These are phyloP conservation scores for Pipistrellus pipistrellus DNA, from an alignment of 2,797 vertebrate species.

Conservation along the genomic window DNA sequence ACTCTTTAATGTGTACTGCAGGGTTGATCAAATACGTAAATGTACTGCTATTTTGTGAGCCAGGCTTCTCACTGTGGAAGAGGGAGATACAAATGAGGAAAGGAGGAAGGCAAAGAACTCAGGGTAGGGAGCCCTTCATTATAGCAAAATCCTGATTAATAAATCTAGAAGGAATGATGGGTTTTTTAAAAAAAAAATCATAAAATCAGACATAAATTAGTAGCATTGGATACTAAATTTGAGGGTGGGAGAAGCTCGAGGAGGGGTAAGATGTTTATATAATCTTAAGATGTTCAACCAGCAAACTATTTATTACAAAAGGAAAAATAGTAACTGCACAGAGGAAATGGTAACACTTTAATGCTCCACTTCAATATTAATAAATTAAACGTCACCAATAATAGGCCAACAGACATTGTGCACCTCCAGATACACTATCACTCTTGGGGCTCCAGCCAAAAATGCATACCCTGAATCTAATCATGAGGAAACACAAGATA, in stretches of 20 bases:
- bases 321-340: conserved; percentile 37
- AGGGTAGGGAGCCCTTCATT: background rate
- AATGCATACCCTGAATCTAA: background rate
- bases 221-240: conserved; percentile 5
- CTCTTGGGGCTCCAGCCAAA: background rate
- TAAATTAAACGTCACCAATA: background rate
- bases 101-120: background rate
- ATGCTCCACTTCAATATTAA: background rate
- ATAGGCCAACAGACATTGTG: background rate
- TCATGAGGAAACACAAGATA: background rate
- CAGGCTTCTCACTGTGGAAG: conserved; percentile 7
- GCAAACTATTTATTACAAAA: conserved; percentile 40
- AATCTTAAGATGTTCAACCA: background rate
- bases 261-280: background rate
- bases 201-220: conserved; percentile 46
- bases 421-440: background rate
- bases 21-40: background rate
- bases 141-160: conserved; percentile 31
- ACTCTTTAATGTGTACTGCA: background rate
- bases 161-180: background rate
- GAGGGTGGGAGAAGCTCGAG: background rate
- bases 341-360: background rate
- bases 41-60: background rate
- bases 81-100: conserved; percentile 11
- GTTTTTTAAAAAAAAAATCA: conserved; percentile 9